A percentile compares a stretch with the other conserved stretches of the same genome.
These are phyloP conservation scores for Cliona cf. orientalis DNA, from an alignment of 37 sponge, comb jelly and placozoan genomes.

Conservation along the genomic window DNA sequence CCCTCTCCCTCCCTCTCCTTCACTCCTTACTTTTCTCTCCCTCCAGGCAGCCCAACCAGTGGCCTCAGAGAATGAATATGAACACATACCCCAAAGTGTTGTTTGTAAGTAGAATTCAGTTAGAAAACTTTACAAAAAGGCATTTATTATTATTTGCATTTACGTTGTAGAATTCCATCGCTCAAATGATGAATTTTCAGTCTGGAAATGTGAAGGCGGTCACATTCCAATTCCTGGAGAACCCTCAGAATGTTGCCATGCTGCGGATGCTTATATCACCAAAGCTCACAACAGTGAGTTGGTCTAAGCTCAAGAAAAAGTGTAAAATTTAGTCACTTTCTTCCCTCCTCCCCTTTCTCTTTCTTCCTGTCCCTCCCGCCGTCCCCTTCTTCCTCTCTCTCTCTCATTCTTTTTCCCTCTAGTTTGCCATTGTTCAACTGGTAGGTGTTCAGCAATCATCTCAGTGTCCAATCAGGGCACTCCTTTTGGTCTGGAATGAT, in stretches of 20 bases:
- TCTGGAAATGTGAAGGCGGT: constrained; percentile 29
- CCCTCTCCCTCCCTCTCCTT: background rate
- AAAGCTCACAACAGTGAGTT: constrained; percentile 28
- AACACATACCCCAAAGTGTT: constrained; percentile 39
- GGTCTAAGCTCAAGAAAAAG: too few species aligned
- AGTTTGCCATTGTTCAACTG: constrained; percentile 71
- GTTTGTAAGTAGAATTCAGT: constrained; percentile 42
- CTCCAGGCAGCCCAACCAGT: constrained; percentile 36
- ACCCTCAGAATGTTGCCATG: constrained; percentile 40
- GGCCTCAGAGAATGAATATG: constrained; percentile 60
- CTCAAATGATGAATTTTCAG: constrained; percentile 35
- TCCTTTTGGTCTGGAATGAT: constrained; percentile 68
- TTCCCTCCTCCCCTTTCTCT: too few species aligned
- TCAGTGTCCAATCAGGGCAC: constrained; percentile 64
- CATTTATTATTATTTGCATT: too few species aligned
- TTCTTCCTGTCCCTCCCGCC: too few species aligned
- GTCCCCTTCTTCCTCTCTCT: background rate
- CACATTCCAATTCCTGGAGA: constrained; percentile 47
- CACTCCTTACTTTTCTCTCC: background rate
- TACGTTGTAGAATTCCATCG: constrained; percentile 43
- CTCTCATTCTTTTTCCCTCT: background rate
- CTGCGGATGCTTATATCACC: constrained; percentile 37
- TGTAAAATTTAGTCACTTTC: too few species aligned
- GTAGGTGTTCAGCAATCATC: background rate
- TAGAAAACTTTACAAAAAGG: background rate